Conservation (phyloP, 2,113 vertebrate species). For the Sus scrofa region T2T-Sscrofa CM000814.6:135270001-135270500, state of each 20-base stretch:
- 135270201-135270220: not conserved
- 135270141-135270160: not conserved
- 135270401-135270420: not conserved
- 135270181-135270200: not conserved
- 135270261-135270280: not conserved
- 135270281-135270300: not conserved
- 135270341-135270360: not conserved
- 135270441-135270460: not conserved
- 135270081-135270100: not conserved
- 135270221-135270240: not conserved
- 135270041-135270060: not conserved
- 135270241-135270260: not conserved
- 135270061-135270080: not conserved
- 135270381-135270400: not conserved
- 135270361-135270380: too few relatives aligned
- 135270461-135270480: not conserved
- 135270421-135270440: not conserved
- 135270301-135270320: not conserved
- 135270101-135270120: not conserved
- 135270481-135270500: not conserved
- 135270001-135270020: not conserved
- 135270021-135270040: not conserved
- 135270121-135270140: not conserved
- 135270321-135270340: not conserved
- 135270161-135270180: not conserved